A percentile compares a stretch with the other conserved stretches of the same genome.
These are phyloP conservation scores for Pterostichus madidus DNA, from an alignment of 2,888 invertebrate species.

Conservation along the genomic window DNA sequence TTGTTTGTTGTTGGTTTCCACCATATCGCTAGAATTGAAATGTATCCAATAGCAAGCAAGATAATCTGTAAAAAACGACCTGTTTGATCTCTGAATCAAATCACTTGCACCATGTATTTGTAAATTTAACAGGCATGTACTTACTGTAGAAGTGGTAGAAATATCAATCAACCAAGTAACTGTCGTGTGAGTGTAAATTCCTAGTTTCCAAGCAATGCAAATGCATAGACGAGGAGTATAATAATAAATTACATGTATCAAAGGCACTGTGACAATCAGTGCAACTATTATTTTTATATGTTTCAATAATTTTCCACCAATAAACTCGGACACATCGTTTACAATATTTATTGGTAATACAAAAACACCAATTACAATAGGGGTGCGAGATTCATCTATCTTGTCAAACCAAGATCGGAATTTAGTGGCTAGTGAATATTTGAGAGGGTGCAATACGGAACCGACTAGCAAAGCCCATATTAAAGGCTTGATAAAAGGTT, in stretches of 20 bases:
- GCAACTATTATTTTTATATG: conserved; percentile 82
- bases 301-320: conserved; percentile 85
- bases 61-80: conserved; percentile 80
- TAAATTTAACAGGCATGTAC: conserved; percentile 68
- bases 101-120: neutral
- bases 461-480: conserved; percentile 98
- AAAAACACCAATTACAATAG: conserved; percentile 80
- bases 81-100: neutral
- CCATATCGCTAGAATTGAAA: conserved; percentile 84
- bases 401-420: conserved; percentile 89
- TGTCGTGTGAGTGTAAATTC: conserved; percentile 69
- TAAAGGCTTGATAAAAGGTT: conserved; percentile 95
- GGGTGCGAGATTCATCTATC: conserved; percentile 83
- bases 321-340: conserved; percentile 86
- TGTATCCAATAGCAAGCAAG: conserved; percentile 84
- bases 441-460: conserved; percentile 97
- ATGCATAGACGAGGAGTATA: conserved; percentile 85
- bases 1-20: conserved; percentile 87
- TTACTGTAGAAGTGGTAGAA: conserved; percentile 74
- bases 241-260: conserved; percentile 83
- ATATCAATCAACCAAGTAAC: conserved; percentile 74
- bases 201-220: conserved; percentile 80
- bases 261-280: conserved; percentile 76
- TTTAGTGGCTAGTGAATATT: conserved; percentile 87
- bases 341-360: conserved; percentile 87